A percentile compares a stretch with the other conserved stretches of the same genome.
phyloP scores from a whole-genome alignment of 2,888 invertebrate genomes.

The Mesorhabditis spiculigera region DNA sequence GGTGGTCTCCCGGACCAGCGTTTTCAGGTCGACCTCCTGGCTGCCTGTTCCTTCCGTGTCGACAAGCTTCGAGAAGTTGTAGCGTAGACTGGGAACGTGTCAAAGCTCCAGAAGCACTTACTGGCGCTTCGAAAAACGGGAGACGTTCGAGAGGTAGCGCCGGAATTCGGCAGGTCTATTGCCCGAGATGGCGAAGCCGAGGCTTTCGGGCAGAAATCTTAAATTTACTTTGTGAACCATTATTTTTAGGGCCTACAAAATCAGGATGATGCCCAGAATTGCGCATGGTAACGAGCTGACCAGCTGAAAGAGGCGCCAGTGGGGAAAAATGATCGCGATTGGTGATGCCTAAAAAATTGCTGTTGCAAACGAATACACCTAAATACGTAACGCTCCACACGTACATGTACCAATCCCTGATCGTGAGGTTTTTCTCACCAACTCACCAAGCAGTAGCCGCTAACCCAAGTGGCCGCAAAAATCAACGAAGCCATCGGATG shows the following conservation, averaged over 20 bases:
- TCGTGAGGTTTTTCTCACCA: background rate
- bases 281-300: background rate
- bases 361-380: background rate
- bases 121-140: background rate
- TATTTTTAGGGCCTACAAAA: background rate
- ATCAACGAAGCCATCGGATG: background rate
- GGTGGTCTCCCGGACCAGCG: too few species aligned
- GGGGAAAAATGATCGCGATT: background rate
- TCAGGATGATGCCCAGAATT: background rate
- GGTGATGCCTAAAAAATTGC: background rate
- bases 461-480: background rate
- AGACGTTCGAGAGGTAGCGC: background rate
- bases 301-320: background rate
- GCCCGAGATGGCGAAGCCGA: background rate
- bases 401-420: too few species aligned
- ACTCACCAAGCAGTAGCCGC: conserved; percentile 4
- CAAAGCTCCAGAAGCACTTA: background rate
- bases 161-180: background rate
- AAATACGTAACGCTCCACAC: too few species aligned
- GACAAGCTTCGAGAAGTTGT: too few species aligned
- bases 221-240: background rate
- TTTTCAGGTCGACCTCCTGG: too few species aligned
- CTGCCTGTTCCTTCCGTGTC: too few species aligned
- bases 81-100: too few species aligned
- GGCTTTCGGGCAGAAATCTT: background rate